phyloP scores from a whole-genome alignment of 92 coral and sea anemone species.

The Hydrozoanthus gracilis region DNA sequence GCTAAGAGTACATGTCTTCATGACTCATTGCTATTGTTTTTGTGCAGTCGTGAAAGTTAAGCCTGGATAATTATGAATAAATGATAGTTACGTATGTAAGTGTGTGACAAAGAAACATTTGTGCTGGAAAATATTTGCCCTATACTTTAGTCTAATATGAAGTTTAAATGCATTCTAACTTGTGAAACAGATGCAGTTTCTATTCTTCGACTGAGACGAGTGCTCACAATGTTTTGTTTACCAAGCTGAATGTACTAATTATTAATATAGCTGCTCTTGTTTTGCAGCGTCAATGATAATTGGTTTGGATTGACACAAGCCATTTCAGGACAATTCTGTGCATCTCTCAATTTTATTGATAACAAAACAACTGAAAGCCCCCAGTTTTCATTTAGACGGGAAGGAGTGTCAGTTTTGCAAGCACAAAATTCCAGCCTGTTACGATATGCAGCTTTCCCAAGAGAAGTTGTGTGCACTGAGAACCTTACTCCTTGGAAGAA shows the following conservation, averaged over 20 bases:
- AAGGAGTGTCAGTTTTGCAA: conserved; percentile 73
- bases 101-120: no score
- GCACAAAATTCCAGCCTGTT: conserved; percentile 68
- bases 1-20: no score
- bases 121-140: no score
- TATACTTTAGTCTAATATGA: no score
- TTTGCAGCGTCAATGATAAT: conserved; percentile 83
- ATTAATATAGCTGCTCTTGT: background rate
- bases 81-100: no score
- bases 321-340: conserved; percentile 97
- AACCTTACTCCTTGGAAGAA: conserved; percentile 99
- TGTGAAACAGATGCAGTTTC: no score
- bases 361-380: conserved; percentile 88
- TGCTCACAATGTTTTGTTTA: no score
- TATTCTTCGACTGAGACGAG: no score
- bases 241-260: no score
- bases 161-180: no score
- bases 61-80: no score
- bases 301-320: conserved; percentile 97
- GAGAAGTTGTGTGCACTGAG: conserved; percentile 96
- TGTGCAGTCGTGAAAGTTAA: background rate
- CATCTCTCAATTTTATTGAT: conserved; percentile 95
- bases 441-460: conserved; percentile 90
- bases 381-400: conserved; percentile 83
- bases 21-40: no score